Evolutionary conservation across 2,888 invertebrate genomes (phyloP).

Genomic region (Drosophila acutilabella): DNA sequence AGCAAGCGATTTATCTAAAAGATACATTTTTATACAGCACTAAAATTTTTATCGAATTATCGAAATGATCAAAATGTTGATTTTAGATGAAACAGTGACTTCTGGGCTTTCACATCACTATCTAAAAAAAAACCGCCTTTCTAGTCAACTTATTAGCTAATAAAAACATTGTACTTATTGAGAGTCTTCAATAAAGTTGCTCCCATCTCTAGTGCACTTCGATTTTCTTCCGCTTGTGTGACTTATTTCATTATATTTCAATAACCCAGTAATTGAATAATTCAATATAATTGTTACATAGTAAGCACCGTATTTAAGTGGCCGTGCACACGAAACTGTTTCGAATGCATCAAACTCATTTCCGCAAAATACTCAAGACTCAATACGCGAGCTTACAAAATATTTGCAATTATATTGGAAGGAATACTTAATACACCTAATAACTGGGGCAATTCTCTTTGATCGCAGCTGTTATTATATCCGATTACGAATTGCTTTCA

Average conservation of each 20-base stretch:
- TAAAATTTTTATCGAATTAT: no score
- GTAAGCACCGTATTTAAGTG: background rate
- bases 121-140: no score
- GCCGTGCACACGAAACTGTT: background rate
- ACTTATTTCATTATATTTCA: constrained; percentile 11
- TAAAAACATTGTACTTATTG: no score
- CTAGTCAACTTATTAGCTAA: no score
- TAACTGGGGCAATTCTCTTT: constrained; percentile 7
- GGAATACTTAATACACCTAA: constrained; percentile 1
- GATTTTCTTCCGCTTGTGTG: constrained; percentile 8
- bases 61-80: no score
- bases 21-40: no score
- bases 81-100: no score
- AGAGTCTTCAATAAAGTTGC: no score
- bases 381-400: background rate
- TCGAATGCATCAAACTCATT: background rate
- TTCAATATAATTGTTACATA: constrained; percentile 6
- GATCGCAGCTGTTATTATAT: background rate
- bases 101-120: no score
- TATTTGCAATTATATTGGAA: background rate
- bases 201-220: no score
- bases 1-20: no score
- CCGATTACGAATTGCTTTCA: background rate
- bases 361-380: background rate
- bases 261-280: constrained; percentile 9